A percentile compares a stretch with the other conserved stretches of the same genome.
Conservation (phyloP, 2,888 invertebrate genomes). For the Congeria kusceri region DNA sequence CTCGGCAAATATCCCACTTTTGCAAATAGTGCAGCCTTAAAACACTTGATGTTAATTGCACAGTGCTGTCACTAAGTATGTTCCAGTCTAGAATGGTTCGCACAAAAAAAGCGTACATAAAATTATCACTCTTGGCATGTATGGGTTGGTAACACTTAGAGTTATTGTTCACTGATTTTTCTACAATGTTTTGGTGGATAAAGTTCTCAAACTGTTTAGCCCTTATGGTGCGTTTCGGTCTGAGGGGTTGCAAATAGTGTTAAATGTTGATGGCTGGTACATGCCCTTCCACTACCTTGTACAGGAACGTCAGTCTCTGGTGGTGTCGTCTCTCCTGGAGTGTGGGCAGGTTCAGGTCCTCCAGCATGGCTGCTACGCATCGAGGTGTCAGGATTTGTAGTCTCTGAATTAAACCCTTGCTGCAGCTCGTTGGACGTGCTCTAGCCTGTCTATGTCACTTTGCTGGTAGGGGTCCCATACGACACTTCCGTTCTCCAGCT, state of each 20-base stretch:
- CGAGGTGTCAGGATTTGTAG: constrained; percentile 8
- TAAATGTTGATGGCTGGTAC: constrained; percentile 22
- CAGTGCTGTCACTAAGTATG: constrained; percentile 6
- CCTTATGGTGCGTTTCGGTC: constrained; percentile 13
- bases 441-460: constrained; percentile 18
- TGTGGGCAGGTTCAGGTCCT: constrained; percentile 19
- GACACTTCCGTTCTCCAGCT: constrained; percentile 6
- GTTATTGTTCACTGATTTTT: constrained; percentile 10
- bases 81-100: constrained; percentile 14
- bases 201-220: constrained; percentile 23
- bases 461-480: background rate
- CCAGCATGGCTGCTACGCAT: constrained; percentile 16
- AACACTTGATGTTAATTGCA: background rate
- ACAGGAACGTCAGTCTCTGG: no score
- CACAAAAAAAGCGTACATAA: constrained; percentile 1
- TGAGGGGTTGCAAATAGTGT: constrained; percentile 4
- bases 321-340: constrained; percentile 15
- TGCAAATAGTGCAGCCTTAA: no score
- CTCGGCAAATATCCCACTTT: no score
- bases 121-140: constrained; percentile 17
- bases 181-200: constrained; percentile 17
- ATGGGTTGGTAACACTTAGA: constrained; percentile 21
- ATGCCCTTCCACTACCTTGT: constrained; percentile 19
- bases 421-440: constrained; percentile 5
- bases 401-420: constrained; percentile 6